A percentile compares a stretch with the other conserved stretches of the same genome.
These are phyloP conservation scores for Pristis pectinata DNA, from an alignment of 2,797 vertebrate species.

Conservation along the genomic window DNA sequence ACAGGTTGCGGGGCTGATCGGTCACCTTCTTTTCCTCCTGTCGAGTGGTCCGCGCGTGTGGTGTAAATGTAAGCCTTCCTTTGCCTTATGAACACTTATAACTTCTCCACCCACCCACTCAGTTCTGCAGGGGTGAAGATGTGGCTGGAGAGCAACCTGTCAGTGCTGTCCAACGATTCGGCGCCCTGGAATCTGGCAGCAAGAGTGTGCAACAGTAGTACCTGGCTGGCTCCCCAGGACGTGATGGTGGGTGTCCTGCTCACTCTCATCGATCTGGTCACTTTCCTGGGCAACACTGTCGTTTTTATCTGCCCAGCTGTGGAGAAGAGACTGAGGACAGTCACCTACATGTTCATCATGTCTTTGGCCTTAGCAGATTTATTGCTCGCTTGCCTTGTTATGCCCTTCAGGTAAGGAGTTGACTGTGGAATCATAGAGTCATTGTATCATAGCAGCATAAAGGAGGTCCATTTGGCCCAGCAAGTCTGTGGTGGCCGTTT, in stretches of 20 bases:
- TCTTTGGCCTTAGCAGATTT: constrained; percentile 57
- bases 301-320: constrained; percentile 56
- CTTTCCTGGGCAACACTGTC: constrained; percentile 51
- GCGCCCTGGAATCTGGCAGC: constrained; percentile 43
- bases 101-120: not conserved
- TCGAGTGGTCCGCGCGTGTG: no score
- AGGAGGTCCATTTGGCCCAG: not conserved
- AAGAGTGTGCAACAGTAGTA: constrained; percentile 40
- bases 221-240: constrained; percentile 45
- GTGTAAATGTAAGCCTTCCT: not conserved
- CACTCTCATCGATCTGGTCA: constrained; percentile 53
- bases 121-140: constrained; percentile 46
- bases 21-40: constrained; percentile 31
- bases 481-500: not conserved
- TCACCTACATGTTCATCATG: constrained; percentile 63
- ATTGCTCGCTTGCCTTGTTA: constrained; percentile 57
- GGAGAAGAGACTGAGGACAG: constrained; percentile 53
- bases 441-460: not conserved
- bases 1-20: constrained; percentile 36
- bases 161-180: constrained; percentile 48
- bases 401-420: constrained; percentile 59
- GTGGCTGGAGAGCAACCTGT: constrained; percentile 47
- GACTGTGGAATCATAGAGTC: not conserved
- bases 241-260: constrained; percentile 49
- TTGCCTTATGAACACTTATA: not conserved